Base-by-base conservation (phyloP, 2,797 vertebrate genomes). In the Echiichthys vipera region DNA sequence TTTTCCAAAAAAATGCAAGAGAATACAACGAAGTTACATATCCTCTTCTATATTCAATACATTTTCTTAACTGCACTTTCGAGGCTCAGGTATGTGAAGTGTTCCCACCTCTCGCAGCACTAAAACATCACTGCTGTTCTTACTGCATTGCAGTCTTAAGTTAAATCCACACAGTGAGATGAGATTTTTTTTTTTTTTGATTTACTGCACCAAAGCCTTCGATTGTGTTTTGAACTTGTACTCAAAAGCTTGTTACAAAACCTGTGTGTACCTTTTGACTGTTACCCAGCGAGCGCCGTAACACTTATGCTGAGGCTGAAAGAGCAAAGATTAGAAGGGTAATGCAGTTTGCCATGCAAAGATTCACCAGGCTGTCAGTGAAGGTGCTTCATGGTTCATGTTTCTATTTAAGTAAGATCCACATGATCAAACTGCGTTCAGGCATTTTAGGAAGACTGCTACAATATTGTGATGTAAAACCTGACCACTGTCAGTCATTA, bases 101-200 rank as follows among this genome's bases (percentile, higher is more conserved):
- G 27, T 32, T 65, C 45, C 49, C 30, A 56, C 45, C 37, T 62
- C 24, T 0, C 50, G 80, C 75, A 59, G 58, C 68, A 77, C 51
- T 14, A 50, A 64, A 80, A 27, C 42, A 56, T 72, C 45, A 2
- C 66, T 76, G 67, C 81, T 75, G 67, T 57, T 79, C 67, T 61
- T 78, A 17, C 89, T 88, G 89, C 89, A 89, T 73, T 91, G 89
- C 87, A 91, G 84, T 85, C 71, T 77, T 27, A 47, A 79, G 64
- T 65, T 51, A 65, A 82, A 68, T 37, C 62, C 62, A 58, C 68
- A 58, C 50, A 59, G 32, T 47, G 24, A 13, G 0, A 18, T 51
- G n/a, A n/a, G n/a, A n/a, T 15, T 47, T 40, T 54, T 29, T 58
- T 65, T 62, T 25, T 54, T 47, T 53, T 71, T 49, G 17, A n/a